phyloP scores from a whole-genome alignment of 2,797 vertebrate genomes.

The Odontamblyopus rebecca region DNA sequence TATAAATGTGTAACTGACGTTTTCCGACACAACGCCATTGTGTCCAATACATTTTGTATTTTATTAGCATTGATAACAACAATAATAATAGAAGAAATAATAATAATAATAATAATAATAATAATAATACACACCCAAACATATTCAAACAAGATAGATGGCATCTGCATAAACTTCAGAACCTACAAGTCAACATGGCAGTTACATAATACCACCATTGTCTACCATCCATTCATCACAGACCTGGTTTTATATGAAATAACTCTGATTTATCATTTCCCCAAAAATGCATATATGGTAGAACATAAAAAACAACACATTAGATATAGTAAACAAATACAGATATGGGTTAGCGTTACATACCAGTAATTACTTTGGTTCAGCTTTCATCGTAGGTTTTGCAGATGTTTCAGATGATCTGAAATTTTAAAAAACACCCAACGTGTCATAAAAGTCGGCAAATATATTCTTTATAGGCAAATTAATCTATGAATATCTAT shows the following conservation, averaged over 20 bases:
- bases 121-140: not conserved
- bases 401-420: constrained; percentile 55
- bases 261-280: not conserved
- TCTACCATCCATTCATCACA: not conserved
- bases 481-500: too few relatives aligned
- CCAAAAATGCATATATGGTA: not conserved
- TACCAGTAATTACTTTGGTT: constrained; percentile 72
- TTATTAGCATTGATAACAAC: not conserved
- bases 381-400: constrained; percentile 20
- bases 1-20: constrained; percentile 45
- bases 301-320: not conserved
- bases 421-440: constrained; percentile 26
- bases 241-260: not conserved
- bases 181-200: not conserved
- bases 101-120: not conserved
- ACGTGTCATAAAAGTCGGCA: constrained; percentile 4
- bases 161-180: not conserved
- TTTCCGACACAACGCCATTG: constrained; percentile 35
- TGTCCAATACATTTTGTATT: constrained; percentile 1
- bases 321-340: not conserved
- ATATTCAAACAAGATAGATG: not conserved
- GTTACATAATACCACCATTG: not conserved
- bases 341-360: constrained; percentile 37
- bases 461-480: not conserved
- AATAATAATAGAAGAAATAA: not conserved